Base-by-base conservation (phyloP, 2,888 invertebrate species). In the Poecilobothrus nobilitatus region DNA sequence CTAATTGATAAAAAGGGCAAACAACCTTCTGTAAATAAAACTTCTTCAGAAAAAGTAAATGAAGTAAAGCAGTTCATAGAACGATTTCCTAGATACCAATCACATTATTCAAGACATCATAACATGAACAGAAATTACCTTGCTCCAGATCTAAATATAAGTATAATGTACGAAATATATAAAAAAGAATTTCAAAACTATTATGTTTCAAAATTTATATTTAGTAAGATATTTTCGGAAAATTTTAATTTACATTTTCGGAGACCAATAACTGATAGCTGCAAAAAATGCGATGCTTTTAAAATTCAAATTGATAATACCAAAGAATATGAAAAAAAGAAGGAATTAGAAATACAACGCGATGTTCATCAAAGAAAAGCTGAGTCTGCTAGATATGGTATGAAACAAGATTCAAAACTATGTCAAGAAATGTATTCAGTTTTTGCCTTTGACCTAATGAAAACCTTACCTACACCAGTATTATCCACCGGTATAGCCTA, bases 211-310 rank as follows among this genome's bases (percentile, higher is more conserved):
- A 68, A 68, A 65, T 70, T 63, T 41, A 61, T 67, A 65, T 69
- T 71, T 64, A 67, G 65, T 37, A 70, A 70, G 66, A 70, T 72
- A 66, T 72, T 71, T 71, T 69, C 70, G 69, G 68, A 71, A 71
- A 71, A 71, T 68, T 72, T 71, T 69, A 72, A 71, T 65, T 68
- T 71, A 63, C 70, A 71, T 69, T 71, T 68, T 71, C 66, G 70
- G 67, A 62, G 65, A 69, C 71, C 70, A 67, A 69, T 72, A 70
- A 69, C 63, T 66, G 69, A 69, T 18, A 71, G 70, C 68, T 70
- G 68, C 68, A 71, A 68, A 69, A 71, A 68, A 67, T 71, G 69
- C 67, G 68, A 69, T 66, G 53, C 67, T 41, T 61, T 69, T 44
- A 67, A 69, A 65, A 66, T 67, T 67, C 69, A 68, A 70, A 67